Conservation (phyloP, 2,113 vertebrate species). For the Trachemys scripta region DNA sequence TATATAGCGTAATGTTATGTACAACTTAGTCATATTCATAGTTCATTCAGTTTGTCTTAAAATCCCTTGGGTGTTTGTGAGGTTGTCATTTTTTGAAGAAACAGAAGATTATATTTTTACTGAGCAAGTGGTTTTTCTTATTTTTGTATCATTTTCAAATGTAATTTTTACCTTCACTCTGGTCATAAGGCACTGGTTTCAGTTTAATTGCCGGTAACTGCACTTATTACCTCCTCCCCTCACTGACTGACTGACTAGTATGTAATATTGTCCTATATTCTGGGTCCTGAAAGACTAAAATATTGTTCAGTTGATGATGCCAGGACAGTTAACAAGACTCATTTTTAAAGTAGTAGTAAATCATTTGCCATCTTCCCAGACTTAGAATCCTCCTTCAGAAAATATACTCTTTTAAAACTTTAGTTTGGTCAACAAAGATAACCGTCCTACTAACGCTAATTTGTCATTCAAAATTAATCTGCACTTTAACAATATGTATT, state of each 20-base stretch:
- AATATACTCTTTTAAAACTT: background rate
- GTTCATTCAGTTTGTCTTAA: constrained; percentile 59
- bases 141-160: constrained; percentile 85
- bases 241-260: background rate
- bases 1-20: constrained; percentile 67
- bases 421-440: background rate
- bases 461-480: background rate
- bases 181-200: constrained; percentile 59
- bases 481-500: background rate
- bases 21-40: constrained; percentile 41
- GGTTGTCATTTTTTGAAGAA: constrained; percentile 70
- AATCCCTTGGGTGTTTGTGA: constrained; percentile 37
- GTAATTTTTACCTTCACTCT: constrained; percentile 81
- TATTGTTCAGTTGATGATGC: background rate
- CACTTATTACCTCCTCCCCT: constrained; percentile 25
- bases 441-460: background rate
- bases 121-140: constrained; percentile 82
- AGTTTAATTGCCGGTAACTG: constrained; percentile 34
- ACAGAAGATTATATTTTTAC: constrained; percentile 84
- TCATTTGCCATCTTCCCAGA: background rate
- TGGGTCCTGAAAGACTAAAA: constrained; percentile 13
- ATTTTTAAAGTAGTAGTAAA: background rate
- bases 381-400: constrained; percentile 8
- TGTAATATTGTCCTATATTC: constrained; percentile 18
- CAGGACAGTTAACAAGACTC: background rate